These are phyloP conservation scores for Moxostoma hubbsi DNA, from an alignment of 2,797 vertebrate genomes.

Conservation along the genomic window DNA sequence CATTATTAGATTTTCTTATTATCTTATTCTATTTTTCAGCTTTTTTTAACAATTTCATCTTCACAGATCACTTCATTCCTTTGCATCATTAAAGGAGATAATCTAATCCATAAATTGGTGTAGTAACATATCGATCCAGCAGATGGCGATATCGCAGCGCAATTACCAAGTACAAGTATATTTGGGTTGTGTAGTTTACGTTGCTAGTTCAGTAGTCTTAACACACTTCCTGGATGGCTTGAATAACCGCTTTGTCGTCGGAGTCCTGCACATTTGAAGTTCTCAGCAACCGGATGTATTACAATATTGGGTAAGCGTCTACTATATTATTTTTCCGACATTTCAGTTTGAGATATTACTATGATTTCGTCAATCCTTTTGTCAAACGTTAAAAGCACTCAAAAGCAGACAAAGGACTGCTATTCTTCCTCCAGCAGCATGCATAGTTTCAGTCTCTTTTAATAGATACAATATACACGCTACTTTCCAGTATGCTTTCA, in stretches of 20 bases:
- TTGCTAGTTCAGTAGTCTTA: neutral
- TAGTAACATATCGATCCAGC: neutral
- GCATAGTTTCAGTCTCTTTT: neutral
- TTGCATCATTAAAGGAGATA: no score
- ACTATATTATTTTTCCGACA: neutral
- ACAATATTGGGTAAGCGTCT: neutral
- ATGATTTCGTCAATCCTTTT: neutral
- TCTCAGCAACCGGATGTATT: neutral
- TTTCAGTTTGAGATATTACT: neutral
- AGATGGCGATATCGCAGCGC: conserved; percentile 9
- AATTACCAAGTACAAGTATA: neutral
- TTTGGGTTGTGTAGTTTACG: neutral
- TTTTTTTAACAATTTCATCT: no score
- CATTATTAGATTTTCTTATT: no score
- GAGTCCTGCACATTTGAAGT: neutral
- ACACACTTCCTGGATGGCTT: conserved; percentile 29
- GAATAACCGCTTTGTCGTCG: neutral
- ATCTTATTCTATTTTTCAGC: no score
- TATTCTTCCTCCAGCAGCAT: no score
- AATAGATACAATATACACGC: neutral
- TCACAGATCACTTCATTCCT: no score
- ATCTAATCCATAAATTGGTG: no score
- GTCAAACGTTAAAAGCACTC: no score
- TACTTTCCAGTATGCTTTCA: neutral
- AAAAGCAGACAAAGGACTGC: conserved; percentile 30